Evolutionary conservation across 2,113 vertebrate species (phyloP), one percentile per base, ranked within the genome.

Genomic region (Cinclus mexicanus): DNA sequence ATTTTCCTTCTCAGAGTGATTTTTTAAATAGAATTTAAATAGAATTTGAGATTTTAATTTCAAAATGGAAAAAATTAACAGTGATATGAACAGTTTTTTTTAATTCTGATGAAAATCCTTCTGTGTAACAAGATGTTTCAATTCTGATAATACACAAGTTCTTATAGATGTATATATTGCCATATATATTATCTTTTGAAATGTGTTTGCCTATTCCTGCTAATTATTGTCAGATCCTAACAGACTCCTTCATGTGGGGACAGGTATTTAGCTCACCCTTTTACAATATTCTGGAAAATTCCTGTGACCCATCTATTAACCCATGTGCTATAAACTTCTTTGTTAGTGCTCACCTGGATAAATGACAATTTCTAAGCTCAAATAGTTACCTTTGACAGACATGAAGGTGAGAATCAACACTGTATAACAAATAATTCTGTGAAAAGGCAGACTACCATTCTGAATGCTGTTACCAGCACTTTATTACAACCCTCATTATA

Each of bases 71-170:
- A 83, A 88, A 84, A 60, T 71, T 76, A 28, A 56, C 6, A 17
- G 11, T 64, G 46, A 12, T 21, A 46, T 11, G 44, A 47, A 59
- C 12, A 55, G 19, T 33, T 53, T 14, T 14, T 90, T 88, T 12
- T 29, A 60, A 72, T 90, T 61, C 53, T 76, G 28, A 37, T 89
- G 31, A 64, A 95, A 69, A 10, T 35, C 28, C 6, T 60, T 69
- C 49, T 60, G 10, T 37, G 10, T 35, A 60, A 46, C 5, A 63
- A 69, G 61, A 28, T 49, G 8, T 25, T 86, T 69, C 19, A 22
- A 12, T 77, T 86, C 35, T 72, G 26, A 65, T 14, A 41, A 61
- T 49, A 6, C 1, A 46, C 1, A 13, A 0, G 0, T 50, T 57
- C 78, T 72, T 69, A 44, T 25, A 61, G 11, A 31, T 42, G 16